phyloP scores from a whole-genome alignment of 92 coral and sea anemone species.

The Diadumene lineata region DNA sequence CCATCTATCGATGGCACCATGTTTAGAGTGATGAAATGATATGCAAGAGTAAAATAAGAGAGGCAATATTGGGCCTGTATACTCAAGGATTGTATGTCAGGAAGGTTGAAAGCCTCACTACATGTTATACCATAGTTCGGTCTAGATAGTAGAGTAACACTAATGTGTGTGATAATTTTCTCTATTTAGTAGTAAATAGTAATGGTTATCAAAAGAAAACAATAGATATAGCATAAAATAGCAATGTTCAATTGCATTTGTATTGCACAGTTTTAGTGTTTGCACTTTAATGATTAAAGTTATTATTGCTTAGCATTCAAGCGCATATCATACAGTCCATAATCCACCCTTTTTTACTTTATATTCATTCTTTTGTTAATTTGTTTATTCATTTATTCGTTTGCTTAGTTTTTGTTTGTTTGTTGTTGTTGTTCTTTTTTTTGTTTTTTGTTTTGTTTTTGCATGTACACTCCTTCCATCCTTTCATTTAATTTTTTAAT shows the following conservation, averaged over 20 bases:
- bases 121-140: too few species aligned
- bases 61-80: conserved; percentile 77
- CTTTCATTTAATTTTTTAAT: neutral
- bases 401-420: neutral
- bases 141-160: too few species aligned
- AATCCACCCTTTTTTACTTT: neutral
- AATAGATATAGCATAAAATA: too few species aligned
- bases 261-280: too few species aligned
- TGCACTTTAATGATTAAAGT: too few species aligned
- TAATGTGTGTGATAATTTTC: too few species aligned
- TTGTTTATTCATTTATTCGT: neutral
- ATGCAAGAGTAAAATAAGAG: conserved; percentile 67
- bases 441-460: neutral
- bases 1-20: conserved; percentile 27
- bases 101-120: conserved; percentile 72
- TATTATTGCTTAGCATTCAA: too few species aligned
- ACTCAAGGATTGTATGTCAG: conserved; percentile 51
- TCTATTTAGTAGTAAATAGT: too few species aligned
- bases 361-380: neutral
- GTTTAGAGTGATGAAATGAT: conserved; percentile 44
- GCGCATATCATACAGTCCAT: neutral
- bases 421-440: neutral
- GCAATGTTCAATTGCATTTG: too few species aligned
- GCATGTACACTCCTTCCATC: neutral
- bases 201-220: too few species aligned